Evolutionary conservation across 2,797 vertebrate genomes (phyloP).

Genomic region (Sebastes aleutianus): DNA sequence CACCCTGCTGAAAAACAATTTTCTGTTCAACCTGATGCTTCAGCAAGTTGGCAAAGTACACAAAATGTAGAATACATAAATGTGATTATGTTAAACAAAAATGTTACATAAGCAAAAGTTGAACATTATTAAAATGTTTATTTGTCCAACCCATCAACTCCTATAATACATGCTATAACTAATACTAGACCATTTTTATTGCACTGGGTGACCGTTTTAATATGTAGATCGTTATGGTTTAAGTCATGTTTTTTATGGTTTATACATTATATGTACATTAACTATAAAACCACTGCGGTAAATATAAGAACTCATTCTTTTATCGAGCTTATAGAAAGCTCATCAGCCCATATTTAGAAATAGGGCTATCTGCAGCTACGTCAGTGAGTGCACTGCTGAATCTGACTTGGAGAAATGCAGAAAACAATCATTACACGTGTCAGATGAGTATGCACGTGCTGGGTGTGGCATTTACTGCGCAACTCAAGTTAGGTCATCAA

Average conservation of each 20-base stretch:
- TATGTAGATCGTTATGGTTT: background rate
- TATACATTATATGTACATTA: background rate
- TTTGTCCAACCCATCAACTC: background rate
- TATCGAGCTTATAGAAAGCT: background rate
- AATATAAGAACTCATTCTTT: background rate
- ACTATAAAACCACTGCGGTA: background rate
- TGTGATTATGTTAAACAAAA: background rate
- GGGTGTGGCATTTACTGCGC: background rate
- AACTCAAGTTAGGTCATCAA: background rate
- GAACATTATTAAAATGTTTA: background rate
- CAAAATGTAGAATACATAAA: background rate
- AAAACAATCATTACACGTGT: background rate
- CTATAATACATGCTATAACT: background rate
- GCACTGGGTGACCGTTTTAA: background rate
- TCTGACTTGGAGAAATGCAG: background rate
- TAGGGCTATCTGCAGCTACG: background rate
- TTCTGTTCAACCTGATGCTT: slow-evolving; percentile 6
- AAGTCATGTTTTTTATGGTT: background rate
- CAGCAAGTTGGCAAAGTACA: background rate
- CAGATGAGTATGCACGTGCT: background rate
- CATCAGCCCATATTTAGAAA: background rate
- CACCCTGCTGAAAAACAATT: background rate
- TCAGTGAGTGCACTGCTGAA: background rate
- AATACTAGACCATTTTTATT: background rate
- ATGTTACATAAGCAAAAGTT: background rate